Conservation (phyloP, 2,113 vertebrate species). For the Gallinago jamesoni region DNA sequence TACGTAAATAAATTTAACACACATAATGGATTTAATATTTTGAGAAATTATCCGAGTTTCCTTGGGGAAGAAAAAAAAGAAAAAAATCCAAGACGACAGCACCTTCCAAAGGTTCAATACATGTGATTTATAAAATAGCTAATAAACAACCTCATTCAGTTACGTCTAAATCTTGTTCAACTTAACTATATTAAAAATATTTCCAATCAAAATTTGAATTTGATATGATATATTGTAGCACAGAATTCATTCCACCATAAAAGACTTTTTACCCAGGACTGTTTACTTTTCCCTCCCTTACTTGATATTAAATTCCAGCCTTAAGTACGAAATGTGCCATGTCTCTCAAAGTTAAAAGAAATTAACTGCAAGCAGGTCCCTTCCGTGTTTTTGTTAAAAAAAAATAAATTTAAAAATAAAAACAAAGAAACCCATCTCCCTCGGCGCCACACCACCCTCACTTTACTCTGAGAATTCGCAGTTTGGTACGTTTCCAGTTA, state of each 20-base stretch:
- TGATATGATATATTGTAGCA: background rate
- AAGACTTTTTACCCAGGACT: background rate
- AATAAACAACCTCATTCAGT: background rate
- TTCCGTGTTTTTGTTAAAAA: background rate
- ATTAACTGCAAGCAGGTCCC: background rate
- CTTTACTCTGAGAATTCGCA: slow-evolving; percentile 61
- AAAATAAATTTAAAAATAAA: background rate
- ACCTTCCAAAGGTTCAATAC: background rate
- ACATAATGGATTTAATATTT: background rate
- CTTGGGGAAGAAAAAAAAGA: background rate
- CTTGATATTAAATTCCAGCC: background rate
- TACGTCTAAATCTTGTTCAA: background rate
- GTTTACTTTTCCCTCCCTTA: background rate
- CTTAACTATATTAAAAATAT: background rate
- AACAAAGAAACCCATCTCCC: background rate
- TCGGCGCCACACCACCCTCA: slow-evolving; percentile 46
- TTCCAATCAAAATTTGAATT: background rate
- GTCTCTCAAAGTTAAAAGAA: background rate
- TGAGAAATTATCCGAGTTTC: background rate
- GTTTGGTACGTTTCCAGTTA: slow-evolving; percentile 76
- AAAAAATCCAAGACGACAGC: background rate
- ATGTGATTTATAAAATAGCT: background rate
- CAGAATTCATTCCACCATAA: background rate
- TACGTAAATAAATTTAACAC: background rate
- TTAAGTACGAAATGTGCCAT: background rate